These are phyloP conservation scores for Cardinalis cardinalis DNA, from an alignment of 2,113 vertebrate species.

Conservation along the genomic window DNA sequence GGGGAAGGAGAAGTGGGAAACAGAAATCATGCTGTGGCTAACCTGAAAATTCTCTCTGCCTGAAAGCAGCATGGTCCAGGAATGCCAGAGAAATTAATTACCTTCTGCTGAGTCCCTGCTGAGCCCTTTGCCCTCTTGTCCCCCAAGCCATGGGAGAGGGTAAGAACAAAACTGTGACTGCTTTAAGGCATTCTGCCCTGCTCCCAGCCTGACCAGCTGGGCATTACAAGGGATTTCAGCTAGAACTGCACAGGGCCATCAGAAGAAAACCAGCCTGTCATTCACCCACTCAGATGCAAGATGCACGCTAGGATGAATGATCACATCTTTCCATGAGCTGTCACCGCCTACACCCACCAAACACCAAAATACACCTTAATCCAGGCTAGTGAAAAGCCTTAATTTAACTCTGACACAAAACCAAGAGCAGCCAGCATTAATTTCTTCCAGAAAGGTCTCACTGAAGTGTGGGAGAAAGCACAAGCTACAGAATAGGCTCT, in stretches of 20 bases:
- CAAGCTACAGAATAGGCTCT: not conserved
- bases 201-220: not conserved
- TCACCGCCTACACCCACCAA: not conserved
- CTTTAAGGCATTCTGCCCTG: not conserved
- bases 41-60: not conserved
- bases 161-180: not conserved
- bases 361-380: constrained; percentile 10
- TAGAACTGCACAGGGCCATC: not conserved
- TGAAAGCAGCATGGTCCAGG: not conserved
- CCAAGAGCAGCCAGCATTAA: not conserved
- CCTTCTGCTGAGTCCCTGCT: not conserved
- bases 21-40: not conserved
- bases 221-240: not conserved
- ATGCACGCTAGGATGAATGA: not conserved
- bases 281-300: not conserved
- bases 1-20: not conserved
- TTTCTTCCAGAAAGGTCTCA: not conserved
- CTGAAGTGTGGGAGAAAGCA: not conserved
- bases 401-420: not conserved
- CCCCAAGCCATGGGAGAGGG: not conserved
- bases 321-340: not conserved
- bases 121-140: not conserved
- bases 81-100: not conserved
- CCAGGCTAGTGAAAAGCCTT: not conserved
- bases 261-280: not conserved